Conservation (phyloP, 2,113 vertebrate species). For the Phoxinus phoxinus region DNA sequence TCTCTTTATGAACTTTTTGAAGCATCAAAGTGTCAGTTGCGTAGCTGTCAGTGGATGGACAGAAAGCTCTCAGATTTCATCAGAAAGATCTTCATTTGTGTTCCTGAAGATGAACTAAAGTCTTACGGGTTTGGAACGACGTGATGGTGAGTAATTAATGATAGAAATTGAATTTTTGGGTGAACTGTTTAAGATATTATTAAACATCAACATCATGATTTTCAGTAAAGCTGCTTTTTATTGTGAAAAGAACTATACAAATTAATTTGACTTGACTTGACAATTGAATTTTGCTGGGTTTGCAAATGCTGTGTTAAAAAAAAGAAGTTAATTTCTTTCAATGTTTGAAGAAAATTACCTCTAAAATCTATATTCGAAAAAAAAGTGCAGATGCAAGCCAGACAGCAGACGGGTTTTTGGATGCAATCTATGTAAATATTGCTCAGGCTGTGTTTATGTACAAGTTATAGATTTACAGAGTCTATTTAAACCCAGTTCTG, state of each 20-base stretch:
- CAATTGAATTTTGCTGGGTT: background rate
- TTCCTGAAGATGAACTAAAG: too few species aligned
- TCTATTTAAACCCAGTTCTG: background rate
- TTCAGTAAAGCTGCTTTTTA: too few species aligned
- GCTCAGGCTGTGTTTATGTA: background rate
- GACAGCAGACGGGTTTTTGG: background rate
- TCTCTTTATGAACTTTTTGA: too few species aligned
- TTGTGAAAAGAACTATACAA: background rate
- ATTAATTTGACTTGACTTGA: background rate
- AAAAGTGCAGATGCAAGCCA: background rate
- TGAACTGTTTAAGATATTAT: too few species aligned
- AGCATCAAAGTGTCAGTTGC: too few species aligned
- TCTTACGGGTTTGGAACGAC: too few species aligned
- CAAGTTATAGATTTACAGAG: slow-evolving; percentile 6
- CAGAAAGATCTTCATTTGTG: too few species aligned
- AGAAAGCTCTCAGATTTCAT: too few species aligned
- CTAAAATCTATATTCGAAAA: background rate
- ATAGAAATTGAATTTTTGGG: too few species aligned
- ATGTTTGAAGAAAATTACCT: background rate
- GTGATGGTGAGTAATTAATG: too few species aligned
- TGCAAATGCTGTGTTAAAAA: background rate
- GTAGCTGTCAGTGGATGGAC: too few species aligned
- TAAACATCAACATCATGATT: too few species aligned
- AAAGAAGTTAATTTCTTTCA: background rate
- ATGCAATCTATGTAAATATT: slow-evolving; percentile 22